These are phyloP conservation scores for Phylloscopus collybita DNA, from an alignment of 2,797 vertebrate genomes.

Conservation along the genomic window DNA sequence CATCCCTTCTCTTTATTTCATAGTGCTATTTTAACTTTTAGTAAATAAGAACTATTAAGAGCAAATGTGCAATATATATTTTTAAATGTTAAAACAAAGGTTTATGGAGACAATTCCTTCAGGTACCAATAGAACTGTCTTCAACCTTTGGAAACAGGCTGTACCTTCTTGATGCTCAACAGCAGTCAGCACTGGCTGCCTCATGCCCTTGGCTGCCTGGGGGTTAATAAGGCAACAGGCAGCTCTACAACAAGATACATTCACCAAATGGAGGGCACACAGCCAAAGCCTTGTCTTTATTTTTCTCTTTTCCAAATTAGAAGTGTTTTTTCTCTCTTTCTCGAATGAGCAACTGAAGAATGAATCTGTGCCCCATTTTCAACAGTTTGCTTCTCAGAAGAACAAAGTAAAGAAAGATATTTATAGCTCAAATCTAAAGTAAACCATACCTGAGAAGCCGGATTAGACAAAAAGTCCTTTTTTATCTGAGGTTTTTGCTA, in stretches of 20 bases:
- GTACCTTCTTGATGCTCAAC: background rate
- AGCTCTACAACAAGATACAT: background rate
- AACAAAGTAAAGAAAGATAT: slow-evolving; percentile 49
- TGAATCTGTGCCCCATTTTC: background rate
- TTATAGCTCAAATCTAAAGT: slow-evolving; percentile 66
- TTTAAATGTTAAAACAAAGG: background rate
- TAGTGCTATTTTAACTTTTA: background rate
- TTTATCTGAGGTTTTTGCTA: slow-evolving; percentile 71
- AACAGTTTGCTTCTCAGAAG: slow-evolving; percentile 46
- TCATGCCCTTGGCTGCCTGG: fast-evolving
- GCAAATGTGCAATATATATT: background rate
- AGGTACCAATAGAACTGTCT: background rate
- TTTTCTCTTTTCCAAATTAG: background rate
- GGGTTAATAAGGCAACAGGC: background rate
- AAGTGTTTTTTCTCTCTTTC: background rate
- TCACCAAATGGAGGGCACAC: background rate
- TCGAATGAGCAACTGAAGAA: background rate
- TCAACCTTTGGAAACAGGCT: background rate
- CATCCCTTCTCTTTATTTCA: background rate
- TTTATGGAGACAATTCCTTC: background rate
- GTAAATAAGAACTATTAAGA: background rate
- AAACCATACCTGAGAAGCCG: slow-evolving; percentile 67
- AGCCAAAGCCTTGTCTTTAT: background rate
- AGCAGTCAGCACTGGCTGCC: background rate
- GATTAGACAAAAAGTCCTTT: slow-evolving; percentile 70